Evolutionary conservation across 2,888 invertebrate species (phyloP).

Genomic region (Andrena haemorrhoa): DNA sequence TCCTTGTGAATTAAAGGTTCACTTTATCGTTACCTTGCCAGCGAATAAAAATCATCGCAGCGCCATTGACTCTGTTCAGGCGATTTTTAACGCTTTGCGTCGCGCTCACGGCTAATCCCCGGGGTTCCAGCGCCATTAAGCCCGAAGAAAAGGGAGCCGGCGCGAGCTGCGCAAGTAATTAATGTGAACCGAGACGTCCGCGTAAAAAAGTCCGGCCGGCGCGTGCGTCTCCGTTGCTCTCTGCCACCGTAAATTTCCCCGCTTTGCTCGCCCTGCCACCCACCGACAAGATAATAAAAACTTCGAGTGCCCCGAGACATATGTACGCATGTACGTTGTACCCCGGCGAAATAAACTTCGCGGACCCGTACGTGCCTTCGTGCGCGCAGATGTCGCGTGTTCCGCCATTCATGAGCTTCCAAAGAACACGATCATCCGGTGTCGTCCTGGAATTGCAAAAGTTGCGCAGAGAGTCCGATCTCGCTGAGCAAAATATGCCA

Average conservation of each 20-base stretch:
- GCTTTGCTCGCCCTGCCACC: constrained; percentile 26
- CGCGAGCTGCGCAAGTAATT: constrained; percentile 39
- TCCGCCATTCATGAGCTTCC: constrained; percentile 30
- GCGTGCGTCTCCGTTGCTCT: not conserved
- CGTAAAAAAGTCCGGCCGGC: constrained; percentile 31
- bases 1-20: not conserved
- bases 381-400: constrained; percentile 35
- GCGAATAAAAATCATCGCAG: constrained; percentile 3
- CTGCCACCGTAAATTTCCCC: constrained; percentile 45
- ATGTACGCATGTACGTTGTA: constrained; percentile 21
- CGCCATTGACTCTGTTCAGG: constrained; percentile 5
- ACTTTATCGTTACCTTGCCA: not conserved
- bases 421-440: constrained; percentile 4
- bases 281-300: constrained; percentile 62
- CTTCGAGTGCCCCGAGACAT: constrained; percentile 44
- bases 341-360: constrained; percentile 56
- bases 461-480: not conserved
- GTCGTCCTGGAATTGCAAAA: constrained; percentile 1
- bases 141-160: not conserved
- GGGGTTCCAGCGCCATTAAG: not conserved
- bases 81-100: constrained; percentile 5
- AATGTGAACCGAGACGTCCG: constrained; percentile 28
- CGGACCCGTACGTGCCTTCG: constrained; percentile 20
- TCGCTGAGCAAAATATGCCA: not conserved
- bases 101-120: not conserved